A percentile compares a stretch with the other conserved stretches of the same genome.
phyloP scores from a whole-genome alignment of 1,140 invertebrate species.

The Caenorhabditis elegans region DNA sequence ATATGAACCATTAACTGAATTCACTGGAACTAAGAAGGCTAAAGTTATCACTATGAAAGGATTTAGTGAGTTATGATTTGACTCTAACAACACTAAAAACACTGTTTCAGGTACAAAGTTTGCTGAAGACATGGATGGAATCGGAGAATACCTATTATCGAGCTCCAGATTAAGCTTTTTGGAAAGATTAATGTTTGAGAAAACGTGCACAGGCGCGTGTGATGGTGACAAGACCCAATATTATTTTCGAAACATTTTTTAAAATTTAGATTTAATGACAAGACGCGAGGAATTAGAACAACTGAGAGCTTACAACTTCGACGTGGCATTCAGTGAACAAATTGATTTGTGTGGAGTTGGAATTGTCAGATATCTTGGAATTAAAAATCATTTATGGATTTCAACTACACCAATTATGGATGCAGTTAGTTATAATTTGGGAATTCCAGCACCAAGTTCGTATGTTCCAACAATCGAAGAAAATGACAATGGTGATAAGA shows the following conservation, averaged over 20 bases:
- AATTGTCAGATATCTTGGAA: slow-evolving; percentile 47
- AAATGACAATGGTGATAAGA: slow-evolving; percentile 46
- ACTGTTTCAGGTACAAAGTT: neutral
- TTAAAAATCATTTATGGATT: slow-evolving; percentile 48
- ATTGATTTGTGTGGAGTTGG: slow-evolving; percentile 50
- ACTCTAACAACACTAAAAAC: too few relatives aligned
- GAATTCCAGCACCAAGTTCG: slow-evolving; percentile 40
- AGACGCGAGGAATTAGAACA: slow-evolving; percentile 40
- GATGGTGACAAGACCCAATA: neutral
- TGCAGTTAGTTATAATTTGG: slow-evolving; percentile 48
- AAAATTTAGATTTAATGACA: slow-evolving; percentile 31
- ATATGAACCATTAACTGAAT: slow-evolving; percentile 30
- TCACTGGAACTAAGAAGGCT: slow-evolving; percentile 39
- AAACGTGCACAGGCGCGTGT: slow-evolving; percentile 28
- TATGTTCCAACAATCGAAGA: slow-evolving; percentile 55
- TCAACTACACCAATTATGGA: slow-evolving; percentile 50
- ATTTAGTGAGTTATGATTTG: slow-evolving; percentile 3
- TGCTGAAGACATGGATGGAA: neutral
- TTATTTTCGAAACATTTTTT: too few relatives aligned
- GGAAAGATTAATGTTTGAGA: slow-evolving; percentile 38
- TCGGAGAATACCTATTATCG: neutral
- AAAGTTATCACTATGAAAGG: slow-evolving; percentile 38
- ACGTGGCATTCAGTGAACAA: slow-evolving; percentile 50
- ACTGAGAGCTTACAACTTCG: slow-evolving; percentile 40
- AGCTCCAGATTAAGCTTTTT: slow-evolving; percentile 13